phyloP scores from a whole-genome alignment of 2,113 vertebrate genomes.

The Agapornis roseicollis region DNA sequence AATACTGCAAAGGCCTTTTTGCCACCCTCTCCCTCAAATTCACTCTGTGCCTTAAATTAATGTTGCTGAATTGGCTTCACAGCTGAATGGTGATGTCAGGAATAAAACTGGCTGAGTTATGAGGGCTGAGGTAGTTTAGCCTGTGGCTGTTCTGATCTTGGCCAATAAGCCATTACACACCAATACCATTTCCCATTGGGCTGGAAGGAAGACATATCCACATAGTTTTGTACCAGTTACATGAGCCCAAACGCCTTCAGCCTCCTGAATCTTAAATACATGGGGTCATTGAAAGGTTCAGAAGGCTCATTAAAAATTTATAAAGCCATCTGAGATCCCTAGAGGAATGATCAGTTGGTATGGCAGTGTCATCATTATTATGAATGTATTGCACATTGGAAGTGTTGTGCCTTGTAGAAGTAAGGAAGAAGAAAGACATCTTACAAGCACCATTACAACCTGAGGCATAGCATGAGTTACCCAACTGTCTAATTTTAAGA shows the following conservation, averaged over 20 bases:
- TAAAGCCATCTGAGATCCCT: background rate
- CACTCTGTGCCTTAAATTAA: background rate
- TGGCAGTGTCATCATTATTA: background rate
- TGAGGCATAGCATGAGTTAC: background rate
- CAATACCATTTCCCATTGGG: background rate
- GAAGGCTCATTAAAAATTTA: background rate
- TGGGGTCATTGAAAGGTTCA: background rate
- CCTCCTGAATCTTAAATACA: background rate
- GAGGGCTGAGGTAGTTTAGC: background rate
- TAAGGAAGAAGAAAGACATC: background rate
- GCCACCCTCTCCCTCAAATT: background rate
- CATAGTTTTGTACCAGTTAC: background rate
- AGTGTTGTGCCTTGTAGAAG: background rate
- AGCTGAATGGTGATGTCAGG: background rate
- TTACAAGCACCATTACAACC: background rate
- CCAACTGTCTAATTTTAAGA: background rate
- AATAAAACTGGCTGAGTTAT: background rate
- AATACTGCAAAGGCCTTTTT: background rate
- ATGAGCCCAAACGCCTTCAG: background rate
- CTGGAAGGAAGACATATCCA: background rate
- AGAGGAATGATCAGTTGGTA: background rate
- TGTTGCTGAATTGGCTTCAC: background rate
- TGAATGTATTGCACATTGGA: background rate
- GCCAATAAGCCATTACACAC: background rate
- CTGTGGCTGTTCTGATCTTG: background rate